Base-by-base conservation (phyloP, 2,797 vertebrate genomes). In the Sphaeramia orbicularis region DNA sequence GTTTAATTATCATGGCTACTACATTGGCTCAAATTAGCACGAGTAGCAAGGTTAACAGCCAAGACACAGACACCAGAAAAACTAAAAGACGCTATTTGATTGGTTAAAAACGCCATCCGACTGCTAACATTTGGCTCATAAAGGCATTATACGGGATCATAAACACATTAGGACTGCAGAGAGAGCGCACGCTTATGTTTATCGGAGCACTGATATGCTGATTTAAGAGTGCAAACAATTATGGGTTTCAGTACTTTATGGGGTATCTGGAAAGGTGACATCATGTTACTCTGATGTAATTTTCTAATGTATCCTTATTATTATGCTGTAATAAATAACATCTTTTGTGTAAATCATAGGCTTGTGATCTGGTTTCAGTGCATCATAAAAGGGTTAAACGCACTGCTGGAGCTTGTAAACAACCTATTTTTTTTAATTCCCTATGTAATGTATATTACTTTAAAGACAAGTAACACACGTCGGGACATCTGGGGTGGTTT, bases 151-250 rank as follows among this genome's bases (percentile, higher is more conserved):
- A 59, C 50, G 18, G 57, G 56, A 76, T 55, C 71, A 72, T 82
- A 83, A 88, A 89, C 85, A 77, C 80, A 27, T 73, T 65, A 56
- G 56, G 64, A 72, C 65, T 50, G 16, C 43, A 42, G 71, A 56
- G 57, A 27, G 13, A 61, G 51, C 4, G 49, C 43, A 56, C 35
- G 64, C 62, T 75, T 68, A 45, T 64, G 65, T 69, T 64, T 69
- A 54, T 56, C 60, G 30, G 40, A 56, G 65, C 36, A n/a, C 59
- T 18, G 59, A 78, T 54, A 59, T 41, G 67, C 47, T 24, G 21
- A 24, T 24, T 24, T 7, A 40, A 30, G 69, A 72, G 56, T 55
- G 69, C 73, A 72, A 74, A 66, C 63, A 64, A 77, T 79, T 73
- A 73, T 1, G 7, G 35, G 52, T 24, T 60, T 58, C 11, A 56